Conservation (phyloP, 1,140 invertebrate genomes). For the Papilio machaon region DNA sequence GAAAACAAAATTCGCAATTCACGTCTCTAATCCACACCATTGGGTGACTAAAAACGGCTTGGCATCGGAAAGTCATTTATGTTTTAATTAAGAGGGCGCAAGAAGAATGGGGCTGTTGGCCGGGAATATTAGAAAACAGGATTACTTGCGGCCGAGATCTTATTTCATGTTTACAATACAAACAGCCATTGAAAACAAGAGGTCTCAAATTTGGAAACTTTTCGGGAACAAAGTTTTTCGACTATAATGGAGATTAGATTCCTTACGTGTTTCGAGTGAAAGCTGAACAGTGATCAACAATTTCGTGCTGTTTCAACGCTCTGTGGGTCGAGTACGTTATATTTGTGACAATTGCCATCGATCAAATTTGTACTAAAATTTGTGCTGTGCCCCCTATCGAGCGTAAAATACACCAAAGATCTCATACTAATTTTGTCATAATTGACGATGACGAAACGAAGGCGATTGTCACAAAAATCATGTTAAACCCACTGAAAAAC, state of each 20-base stretch:
- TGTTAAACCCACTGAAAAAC: no score
- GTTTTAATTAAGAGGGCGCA: conserved; percentile 61
- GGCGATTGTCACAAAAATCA: no score
- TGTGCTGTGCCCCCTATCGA: no score
- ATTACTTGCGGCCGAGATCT: conserved; percentile 46
- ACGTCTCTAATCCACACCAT: conserved; percentile 53
- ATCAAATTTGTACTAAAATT: no score
- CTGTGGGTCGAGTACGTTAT: no score
- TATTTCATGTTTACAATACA: conserved; percentile 45
- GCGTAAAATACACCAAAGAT: no score
- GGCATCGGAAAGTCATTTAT: conserved; percentile 61
- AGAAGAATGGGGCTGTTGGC: conserved; percentile 51
- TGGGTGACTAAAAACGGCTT: conserved; percentile 50
- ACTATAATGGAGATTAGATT: conserved; percentile 9
- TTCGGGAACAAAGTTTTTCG: conserved; percentile 1
- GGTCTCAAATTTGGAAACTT: not conserved
- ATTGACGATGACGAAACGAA: no score
- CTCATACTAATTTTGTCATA: no score
- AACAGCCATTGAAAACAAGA: conserved; percentile 26
- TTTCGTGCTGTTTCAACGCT: not conserved
- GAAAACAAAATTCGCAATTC: conserved; percentile 55
- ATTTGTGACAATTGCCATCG: no score
- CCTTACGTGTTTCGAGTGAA: not conserved
- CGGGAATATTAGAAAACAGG: conserved; percentile 55
- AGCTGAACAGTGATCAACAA: not conserved